Evolutionary conservation across 2,797 vertebrate species (phyloP).

Genomic region (Sitta carolinensis): DNA sequence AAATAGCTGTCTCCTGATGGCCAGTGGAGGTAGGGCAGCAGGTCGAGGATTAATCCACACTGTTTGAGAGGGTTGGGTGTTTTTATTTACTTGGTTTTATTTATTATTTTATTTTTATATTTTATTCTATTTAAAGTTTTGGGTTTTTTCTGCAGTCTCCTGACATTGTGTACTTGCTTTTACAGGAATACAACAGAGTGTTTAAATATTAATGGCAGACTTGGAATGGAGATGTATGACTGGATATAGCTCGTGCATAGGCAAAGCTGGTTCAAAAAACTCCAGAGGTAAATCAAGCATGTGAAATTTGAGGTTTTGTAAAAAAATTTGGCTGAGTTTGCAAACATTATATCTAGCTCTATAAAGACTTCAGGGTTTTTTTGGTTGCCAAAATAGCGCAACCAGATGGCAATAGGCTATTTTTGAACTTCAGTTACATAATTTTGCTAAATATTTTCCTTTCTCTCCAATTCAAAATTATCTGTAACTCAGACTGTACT

Average conservation of each 20-base stretch:
- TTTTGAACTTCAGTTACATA: conserved; percentile 49
- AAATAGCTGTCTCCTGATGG: neutral
- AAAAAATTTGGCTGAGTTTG: conserved; percentile 53
- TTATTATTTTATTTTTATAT: neutral
- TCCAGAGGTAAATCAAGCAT: conserved; percentile 11
- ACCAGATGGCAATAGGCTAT: conserved; percentile 58
- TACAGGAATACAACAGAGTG: neutral
- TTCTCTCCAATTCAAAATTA: conserved; percentile 4
- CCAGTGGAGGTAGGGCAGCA: neutral
- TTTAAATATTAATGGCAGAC: neutral
- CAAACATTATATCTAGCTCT: conserved; percentile 56
- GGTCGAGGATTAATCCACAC: neutral
- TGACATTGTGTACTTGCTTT: neutral
- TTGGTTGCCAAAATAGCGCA: conserved; percentile 54
- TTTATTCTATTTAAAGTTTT: neutral
- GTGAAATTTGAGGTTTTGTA: neutral
- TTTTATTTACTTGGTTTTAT: neutral
- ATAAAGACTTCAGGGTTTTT: conserved; percentile 38
- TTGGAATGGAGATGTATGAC: neutral
- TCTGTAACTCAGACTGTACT: neutral
- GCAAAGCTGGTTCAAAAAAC: neutral
- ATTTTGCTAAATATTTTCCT: conserved; percentile 59
- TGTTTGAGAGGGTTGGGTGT: neutral
- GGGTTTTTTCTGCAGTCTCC: neutral
- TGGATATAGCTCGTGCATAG: neutral